Evolutionary conservation across 2,888 invertebrate species (phyloP).

Genomic region (Schizaphis graminum): DNA sequence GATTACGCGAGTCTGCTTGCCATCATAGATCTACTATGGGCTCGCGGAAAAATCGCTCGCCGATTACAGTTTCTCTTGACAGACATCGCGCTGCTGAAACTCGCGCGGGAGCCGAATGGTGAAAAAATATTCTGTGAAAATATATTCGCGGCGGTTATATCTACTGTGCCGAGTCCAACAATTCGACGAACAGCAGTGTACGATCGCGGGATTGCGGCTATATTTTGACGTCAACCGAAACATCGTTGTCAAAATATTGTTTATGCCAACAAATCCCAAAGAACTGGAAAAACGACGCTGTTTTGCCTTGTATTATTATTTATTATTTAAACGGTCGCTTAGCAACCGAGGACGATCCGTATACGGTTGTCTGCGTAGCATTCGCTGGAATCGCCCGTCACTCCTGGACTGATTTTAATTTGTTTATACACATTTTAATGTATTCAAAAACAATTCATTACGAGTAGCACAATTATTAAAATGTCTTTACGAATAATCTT

Average conservation of each 20-base stretch:
- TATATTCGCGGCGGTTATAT: not conserved
- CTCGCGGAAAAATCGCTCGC: not conserved
- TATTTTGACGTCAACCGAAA: not conserved
- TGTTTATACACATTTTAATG: not conserved
- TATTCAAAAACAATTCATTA: no score
- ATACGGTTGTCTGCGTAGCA: no score
- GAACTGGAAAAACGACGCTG: no score
- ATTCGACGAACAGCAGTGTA: not conserved
- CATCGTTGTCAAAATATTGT: no score
- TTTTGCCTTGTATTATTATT: no score
- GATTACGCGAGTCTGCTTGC: not conserved
- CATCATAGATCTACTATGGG: not conserved
- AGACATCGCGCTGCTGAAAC: not conserved
- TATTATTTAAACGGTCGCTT: no score
- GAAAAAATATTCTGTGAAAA: not conserved
- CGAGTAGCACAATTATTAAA: no score
- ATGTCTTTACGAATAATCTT: not conserved
- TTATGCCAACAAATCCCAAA: no score
- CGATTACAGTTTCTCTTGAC: not conserved
- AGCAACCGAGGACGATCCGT: no score
- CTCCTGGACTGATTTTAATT: no score
- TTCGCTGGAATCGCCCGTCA: no score
- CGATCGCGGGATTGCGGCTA: not conserved
- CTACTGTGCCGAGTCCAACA: not conserved
- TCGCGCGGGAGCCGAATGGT: not conserved